A percentile compares a stretch with the other conserved stretches of the same genome.
phyloP scores from a whole-genome alignment of 2,797 vertebrate species.

The Hapalemur alaotrensis region DNA sequence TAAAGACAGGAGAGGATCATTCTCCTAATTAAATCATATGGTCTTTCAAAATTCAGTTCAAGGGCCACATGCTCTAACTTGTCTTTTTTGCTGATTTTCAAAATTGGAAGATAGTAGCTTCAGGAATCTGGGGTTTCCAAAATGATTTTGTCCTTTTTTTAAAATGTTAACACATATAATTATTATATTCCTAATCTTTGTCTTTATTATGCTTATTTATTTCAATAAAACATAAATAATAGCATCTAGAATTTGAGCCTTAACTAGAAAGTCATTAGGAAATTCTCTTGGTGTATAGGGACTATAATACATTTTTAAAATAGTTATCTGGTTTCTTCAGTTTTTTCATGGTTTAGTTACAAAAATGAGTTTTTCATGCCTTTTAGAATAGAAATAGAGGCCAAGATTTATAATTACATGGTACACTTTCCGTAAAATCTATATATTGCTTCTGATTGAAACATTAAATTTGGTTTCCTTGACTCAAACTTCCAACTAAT shows the following conservation, averaged over 20 bases:
- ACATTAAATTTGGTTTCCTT: slow-evolving; percentile 47
- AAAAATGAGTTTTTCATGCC: slow-evolving; percentile 43
- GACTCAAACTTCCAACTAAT: neutral
- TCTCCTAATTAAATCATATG: neutral
- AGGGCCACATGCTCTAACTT: neutral
- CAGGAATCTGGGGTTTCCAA: neutral
- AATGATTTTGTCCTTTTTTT: slow-evolving; percentile 9
- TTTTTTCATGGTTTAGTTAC: slow-evolving; percentile 48
- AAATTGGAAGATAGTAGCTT: neutral
- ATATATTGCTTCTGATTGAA: slow-evolving; percentile 33
- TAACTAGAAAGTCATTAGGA: neutral
- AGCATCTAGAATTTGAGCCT: slow-evolving; percentile 1
- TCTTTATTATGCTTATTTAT: slow-evolving; percentile 25
- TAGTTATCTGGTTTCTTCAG: neutral
- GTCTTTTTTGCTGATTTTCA: slow-evolving; percentile 2
- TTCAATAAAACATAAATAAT: neutral
- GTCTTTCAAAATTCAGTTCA: neutral
- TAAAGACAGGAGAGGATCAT: neutral
- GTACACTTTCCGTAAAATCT: neutral
- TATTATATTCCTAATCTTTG: neutral
- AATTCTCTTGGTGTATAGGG: neutral
- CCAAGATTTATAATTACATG: slow-evolving; percentile 23
- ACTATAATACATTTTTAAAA: neutral
- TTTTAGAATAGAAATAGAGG: neutral
- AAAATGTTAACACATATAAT: neutral